Conservation (phyloP, 2,113 vertebrate species). For the Anhinga rufa region DNA sequence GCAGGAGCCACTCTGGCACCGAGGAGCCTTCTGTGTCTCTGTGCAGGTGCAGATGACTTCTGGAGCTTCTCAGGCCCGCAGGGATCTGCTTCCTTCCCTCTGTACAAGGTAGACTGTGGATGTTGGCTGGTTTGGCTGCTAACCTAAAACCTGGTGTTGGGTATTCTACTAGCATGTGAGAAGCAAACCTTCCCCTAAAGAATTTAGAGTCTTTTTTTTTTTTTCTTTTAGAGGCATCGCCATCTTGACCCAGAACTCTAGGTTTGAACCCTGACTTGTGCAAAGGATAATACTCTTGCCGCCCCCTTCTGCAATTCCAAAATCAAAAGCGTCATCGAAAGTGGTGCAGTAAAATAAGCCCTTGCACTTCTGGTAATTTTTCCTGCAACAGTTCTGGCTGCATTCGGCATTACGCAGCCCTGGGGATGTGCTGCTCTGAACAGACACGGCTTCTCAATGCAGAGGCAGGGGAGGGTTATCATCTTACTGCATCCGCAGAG, state of each 20-base stretch:
- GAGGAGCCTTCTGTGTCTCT: neutral
- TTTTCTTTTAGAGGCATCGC: neutral
- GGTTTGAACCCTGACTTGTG: neutral
- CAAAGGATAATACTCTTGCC: neutral
- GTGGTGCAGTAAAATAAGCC: neutral
- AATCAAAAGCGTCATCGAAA: neutral
- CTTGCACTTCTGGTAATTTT: neutral
- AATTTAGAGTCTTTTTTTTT: neutral
- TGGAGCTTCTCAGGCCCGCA: neutral
- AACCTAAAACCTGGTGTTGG: neutral
- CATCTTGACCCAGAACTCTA: neutral
- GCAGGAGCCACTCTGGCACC: neutral
- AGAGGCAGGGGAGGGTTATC: neutral
- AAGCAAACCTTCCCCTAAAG: neutral
- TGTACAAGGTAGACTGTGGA: neutral
- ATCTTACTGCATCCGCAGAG: neutral
- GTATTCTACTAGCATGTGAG: neutral
- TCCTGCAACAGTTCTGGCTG: no score
- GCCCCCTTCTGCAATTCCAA: neutral
- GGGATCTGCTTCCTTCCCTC: neutral
- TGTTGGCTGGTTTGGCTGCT: neutral
- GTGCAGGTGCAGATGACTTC: neutral
- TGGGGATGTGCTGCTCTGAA: fast-evolving
- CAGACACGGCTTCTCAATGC: fast-evolving
- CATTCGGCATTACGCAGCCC: fast-evolving